These are phyloP conservation scores for Capitulum mitella DNA, from an alignment of 2,888 invertebrate species.

Conservation along the genomic window DNA sequence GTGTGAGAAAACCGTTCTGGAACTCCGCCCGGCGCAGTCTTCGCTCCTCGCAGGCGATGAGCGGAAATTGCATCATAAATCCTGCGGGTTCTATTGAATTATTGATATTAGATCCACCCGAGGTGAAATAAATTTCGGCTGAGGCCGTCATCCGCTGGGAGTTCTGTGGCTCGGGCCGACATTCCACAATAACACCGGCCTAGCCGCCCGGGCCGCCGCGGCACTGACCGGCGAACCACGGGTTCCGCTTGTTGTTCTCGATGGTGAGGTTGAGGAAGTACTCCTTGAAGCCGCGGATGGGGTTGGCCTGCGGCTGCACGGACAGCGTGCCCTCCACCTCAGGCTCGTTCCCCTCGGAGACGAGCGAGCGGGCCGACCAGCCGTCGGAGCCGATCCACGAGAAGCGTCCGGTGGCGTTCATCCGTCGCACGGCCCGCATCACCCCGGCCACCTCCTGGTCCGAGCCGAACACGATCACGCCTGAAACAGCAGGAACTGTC, in stretches of 20 bases:
- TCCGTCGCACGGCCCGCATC: constrained; percentile 82
- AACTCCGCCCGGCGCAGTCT: too few relatives aligned
- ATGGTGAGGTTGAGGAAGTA: constrained; percentile 77
- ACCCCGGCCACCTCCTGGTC: constrained; percentile 95
- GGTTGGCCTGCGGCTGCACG: constrained; percentile 87
- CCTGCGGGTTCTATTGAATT: background rate
- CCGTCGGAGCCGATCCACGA: constrained; percentile 96
- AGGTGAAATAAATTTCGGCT: background rate
- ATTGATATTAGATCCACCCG: background rate
- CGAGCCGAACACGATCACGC: constrained; percentile 89
- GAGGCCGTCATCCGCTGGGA: too few relatives aligned
- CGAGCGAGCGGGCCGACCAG: constrained; percentile 82
- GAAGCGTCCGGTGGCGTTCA: constrained; percentile 80
- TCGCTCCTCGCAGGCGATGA: too few relatives aligned
- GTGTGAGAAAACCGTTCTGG: too few relatives aligned
- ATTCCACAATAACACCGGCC: too few relatives aligned
- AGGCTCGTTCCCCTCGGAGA: constrained; percentile 77
- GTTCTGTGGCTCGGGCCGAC: too few relatives aligned
- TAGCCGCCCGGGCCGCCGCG: too few relatives aligned
- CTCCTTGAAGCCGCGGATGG: constrained; percentile 76
- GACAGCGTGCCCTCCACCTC: constrained; percentile 91
- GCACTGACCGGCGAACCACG: constrained; percentile 80
- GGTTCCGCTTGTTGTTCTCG: constrained; percentile 80
- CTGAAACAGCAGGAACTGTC: constrained; percentile 47
- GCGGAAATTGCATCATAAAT: constrained; percentile 9